Base-by-base conservation (phyloP, 2,888 invertebrate species). In the Ecdyonurus torrentis region DNA sequence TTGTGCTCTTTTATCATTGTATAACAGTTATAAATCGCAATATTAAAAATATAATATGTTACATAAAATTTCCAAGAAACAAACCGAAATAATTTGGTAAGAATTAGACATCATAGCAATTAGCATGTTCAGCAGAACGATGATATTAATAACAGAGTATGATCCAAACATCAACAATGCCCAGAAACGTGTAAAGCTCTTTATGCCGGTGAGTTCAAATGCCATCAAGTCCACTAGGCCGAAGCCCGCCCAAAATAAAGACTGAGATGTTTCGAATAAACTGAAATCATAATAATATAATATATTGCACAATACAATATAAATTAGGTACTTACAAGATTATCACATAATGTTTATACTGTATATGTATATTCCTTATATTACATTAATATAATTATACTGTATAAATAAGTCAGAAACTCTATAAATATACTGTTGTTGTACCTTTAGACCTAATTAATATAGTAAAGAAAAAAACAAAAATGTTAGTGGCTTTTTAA, bases 81-180 rank as follows among this genome's bases (percentile, higher is more conserved):
- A 59, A 19, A 63, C 63, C 15, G 63, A 63, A 53, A 63, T 63
- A 10, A 63, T 63, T 22, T 63, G 63, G 59, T 52, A 96, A 1
- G 94, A 94, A 77, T 94, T 96, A 70, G 92, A 93, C 94, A 96
- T 95, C 96, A 96, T 97, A 68, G 96, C 96, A 71, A 96, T 96
- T 66, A 96, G 86, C 65, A 96, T 85, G 75, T 96, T 96, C 68
- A 96, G 77, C 52, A 96, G 78, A 18, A 96, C 95, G 71, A 96
- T 92, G 67, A 96, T 89, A 73, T 94, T 93, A 77, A 96, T 95
- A 67, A 91, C 91, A 67, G 91, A 90, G 78, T 96, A 97, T 0
- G 91, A 90, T 1, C 96, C 96, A 72, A 95, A 96, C 92, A 96
- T 96, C 37, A 95, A 82, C 61, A 95, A 81, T 1, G 92, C 92